Base-by-base conservation (phyloP, 64 coral and sea anemone genomes). In the Montipora foliosa region DNA sequence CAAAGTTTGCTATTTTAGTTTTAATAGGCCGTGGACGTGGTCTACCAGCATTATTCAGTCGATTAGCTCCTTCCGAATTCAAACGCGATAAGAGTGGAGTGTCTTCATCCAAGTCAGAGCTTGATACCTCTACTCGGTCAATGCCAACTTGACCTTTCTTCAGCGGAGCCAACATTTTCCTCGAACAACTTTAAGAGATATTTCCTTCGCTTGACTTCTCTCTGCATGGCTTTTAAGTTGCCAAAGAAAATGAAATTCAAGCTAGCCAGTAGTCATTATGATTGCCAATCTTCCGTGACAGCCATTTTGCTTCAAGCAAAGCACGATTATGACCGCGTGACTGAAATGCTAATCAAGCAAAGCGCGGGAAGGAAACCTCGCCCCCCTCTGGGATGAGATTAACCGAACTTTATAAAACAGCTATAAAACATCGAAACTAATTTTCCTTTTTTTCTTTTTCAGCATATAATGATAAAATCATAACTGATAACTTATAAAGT, bases 1-100 rank as follows among this genome's bases (percentile, higher is more conserved):
- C 93, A 86, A 98, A 98, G 4, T 71, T 78, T 52, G 52, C 88
- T 89, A 88, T 98, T 69, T 95, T 98, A 3, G 80, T 44, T 66
- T 78, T 78, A 58, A 60, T 11, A 2, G 64, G 15, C 22, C 69
- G 82, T 17, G 48, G 57, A 67, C 37, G 24, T 21, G 7, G 69
- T 77, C 78, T 47, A 78, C 48, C 74, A 47, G 88, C 16, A 64
- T 75, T 15, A 71, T 78, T 47, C 29, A 1, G 21, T 15, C 19
- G 5, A 51, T 60, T 81, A 68, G 21, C 45, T 48, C 70, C 72
- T 55, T 66, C 3, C 8, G 59, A 48, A 51, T 86, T 86, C 45
- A 90, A 87, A 60, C 93, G 93, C 37, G 59, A 79, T 5, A 22
- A 17, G 4, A 90, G 61, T 15, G 93, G 79, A 15, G 80, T 90